A percentile compares a stretch with the other conserved stretches of the same genome.
Evolutionary conservation across 2,888 invertebrate genomes (phyloP).

Genomic region (Ectemnius lituratus): DNA sequence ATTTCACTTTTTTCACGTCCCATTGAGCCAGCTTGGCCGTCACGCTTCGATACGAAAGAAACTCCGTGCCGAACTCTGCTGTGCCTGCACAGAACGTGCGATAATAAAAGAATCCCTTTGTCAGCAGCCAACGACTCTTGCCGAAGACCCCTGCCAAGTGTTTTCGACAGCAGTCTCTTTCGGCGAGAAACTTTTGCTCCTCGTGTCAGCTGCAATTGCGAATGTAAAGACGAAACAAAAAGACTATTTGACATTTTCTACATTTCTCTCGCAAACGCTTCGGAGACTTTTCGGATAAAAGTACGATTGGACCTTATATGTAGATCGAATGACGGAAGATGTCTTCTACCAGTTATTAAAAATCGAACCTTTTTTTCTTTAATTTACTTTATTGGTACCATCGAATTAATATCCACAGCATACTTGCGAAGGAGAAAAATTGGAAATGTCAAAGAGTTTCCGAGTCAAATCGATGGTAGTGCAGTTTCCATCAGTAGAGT

Average conservation of each 20-base stretch:
- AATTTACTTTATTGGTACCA: too few relatives aligned
- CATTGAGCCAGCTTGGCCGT: constrained; percentile 52
- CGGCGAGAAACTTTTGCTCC: constrained; percentile 11
- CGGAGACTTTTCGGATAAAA: background rate
- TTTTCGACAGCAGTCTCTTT: constrained; percentile 20
- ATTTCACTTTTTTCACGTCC: constrained; percentile 62
- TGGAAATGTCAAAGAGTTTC: too few relatives aligned
- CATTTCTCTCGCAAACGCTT: background rate
- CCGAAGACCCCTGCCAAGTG: constrained; percentile 29
- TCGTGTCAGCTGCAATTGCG: background rate
- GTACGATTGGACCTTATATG: background rate
- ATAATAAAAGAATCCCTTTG: constrained; percentile 50
- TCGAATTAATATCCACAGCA: background rate
- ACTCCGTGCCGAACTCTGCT: constrained; percentile 31
- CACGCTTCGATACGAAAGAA: constrained; percentile 56
- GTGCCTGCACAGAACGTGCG: constrained; percentile 37
- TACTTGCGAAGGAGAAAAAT: too few relatives aligned
- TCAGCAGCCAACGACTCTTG: constrained; percentile 20
- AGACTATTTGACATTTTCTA: background rate
- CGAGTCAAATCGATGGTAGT: too few relatives aligned
- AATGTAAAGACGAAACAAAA: background rate
- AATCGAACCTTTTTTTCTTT: too few relatives aligned
- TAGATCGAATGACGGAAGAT: too few relatives aligned
- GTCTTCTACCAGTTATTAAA: too few relatives aligned
- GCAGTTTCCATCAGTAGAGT: too few relatives aligned